Conservation (phyloP, 2,888 invertebrate genomes). For the Callimorpha dominula region DNA sequence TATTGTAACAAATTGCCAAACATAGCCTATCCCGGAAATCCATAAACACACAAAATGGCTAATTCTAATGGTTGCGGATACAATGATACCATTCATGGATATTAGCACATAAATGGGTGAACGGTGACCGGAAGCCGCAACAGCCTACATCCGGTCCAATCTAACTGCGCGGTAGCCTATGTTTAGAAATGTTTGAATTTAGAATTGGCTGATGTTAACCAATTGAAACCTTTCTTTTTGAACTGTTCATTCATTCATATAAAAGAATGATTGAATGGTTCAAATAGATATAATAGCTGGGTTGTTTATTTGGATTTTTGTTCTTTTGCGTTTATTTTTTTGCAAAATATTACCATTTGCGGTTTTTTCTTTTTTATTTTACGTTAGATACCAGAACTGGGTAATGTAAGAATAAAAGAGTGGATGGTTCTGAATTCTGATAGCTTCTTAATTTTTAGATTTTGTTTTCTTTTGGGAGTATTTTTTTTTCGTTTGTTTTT, state of each 20-base stretch:
- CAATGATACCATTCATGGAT: constrained; percentile 32
- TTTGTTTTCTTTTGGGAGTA: too few relatives aligned
- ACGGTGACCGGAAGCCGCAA: constrained; percentile 58
- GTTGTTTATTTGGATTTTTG: background rate
- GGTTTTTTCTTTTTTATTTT: too few relatives aligned
- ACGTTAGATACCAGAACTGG: too few relatives aligned
- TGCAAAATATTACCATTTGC: background rate
- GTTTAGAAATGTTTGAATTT: constrained; percentile 32
- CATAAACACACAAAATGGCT: constrained; percentile 14
- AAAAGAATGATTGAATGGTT: background rate
- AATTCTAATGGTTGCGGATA: constrained; percentile 18
- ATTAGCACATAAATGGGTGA: constrained; percentile 61
- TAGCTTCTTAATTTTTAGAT: too few relatives aligned
- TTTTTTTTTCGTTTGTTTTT: too few relatives aligned
- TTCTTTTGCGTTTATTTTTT: background rate
- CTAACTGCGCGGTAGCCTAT: constrained; percentile 56
- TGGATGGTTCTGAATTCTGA: too few relatives aligned
- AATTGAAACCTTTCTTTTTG: background rate
- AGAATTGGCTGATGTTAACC: constrained; percentile 14
- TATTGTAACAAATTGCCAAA: background rate
- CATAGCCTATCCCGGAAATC: background rate
- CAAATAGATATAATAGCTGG: background rate
- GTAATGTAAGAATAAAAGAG: too few relatives aligned
- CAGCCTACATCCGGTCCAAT: constrained; percentile 65
- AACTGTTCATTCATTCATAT: background rate